Evolutionary conservation across 1,140 invertebrate genomes (phyloP), one percentile per base, ranked within the genome.

Genomic region (Macrosteles quadrilineatus): DNA sequence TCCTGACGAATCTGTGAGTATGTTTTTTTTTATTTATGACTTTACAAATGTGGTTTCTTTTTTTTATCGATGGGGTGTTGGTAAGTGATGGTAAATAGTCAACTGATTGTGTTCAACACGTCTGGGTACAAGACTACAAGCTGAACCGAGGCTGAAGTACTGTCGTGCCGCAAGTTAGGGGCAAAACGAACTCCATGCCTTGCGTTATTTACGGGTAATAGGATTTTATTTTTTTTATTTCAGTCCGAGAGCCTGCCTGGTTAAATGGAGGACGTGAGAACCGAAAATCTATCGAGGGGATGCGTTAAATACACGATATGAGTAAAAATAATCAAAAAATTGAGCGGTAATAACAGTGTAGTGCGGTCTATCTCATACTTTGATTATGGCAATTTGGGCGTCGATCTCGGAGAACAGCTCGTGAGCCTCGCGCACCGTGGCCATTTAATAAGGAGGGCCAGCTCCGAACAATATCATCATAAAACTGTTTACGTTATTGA

Each of bases 291-390:
- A 59, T 59, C 55, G 55, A 23, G 31, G 23, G 23, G 32, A 66
- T 66, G 32, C 32, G 6, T 27, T 66, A 66, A 66, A 66, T 66
- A 43, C 63, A 66, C 63, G 63, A 66, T 66, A 66, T 66, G 63
- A 43, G 63, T 66, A 66, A 66, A 40, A 66, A 43, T 66, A 66
- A 66, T 66, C 63, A 14, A 66, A 43, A 66, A 66, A 66, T 66
- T 29, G 63, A 31, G 36, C 19, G 23, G 32, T 66, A 66, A 66
- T 66, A 27, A 66, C 27, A 66, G 63, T 43, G 63, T 43, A 23
- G 32, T 1, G 29, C 17, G 21, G 23, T 19, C 32, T 29, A 66
- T 66, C 63, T 43, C 40, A 66, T 66, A 40, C 63, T 43, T 43
- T 66, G 63, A 66, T 66, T 66, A 66, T 66, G 63, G 63, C 45